These are phyloP conservation scores for Dromas ardeola DNA, from an alignment of 2,113 vertebrate genomes.

Conservation along the genomic window DNA sequence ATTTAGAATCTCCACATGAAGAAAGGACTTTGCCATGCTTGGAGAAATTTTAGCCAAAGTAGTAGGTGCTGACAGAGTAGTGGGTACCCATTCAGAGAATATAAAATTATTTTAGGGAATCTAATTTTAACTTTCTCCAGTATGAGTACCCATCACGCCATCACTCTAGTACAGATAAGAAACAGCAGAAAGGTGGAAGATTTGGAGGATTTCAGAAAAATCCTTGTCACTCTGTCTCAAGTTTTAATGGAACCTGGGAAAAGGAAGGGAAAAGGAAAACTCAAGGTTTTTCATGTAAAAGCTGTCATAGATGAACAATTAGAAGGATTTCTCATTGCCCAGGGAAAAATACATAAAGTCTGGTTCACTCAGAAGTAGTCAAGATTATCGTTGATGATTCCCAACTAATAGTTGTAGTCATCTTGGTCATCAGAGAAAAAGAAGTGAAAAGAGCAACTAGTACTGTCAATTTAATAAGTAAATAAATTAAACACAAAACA, in stretches of 20 bases:
- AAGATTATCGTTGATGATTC: not conserved
- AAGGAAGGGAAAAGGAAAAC: not conserved
- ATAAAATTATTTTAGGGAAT: constrained; percentile 17
- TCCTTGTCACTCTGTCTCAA: not conserved
- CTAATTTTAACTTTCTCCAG: constrained; percentile 43
- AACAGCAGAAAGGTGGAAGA: not conserved
- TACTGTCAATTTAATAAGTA: not conserved
- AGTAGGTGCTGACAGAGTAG: not conserved
- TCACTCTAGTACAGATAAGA: not conserved
- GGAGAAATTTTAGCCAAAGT: not conserved
- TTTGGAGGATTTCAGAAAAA: not conserved
- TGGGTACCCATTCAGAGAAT: constrained; percentile 23
- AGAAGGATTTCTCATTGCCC: not conserved
- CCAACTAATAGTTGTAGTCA: not conserved
- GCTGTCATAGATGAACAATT: not conserved
- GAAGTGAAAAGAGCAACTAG: not conserved
- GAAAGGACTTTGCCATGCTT: not conserved
- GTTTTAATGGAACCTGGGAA: not conserved
- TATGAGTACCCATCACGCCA: not conserved
- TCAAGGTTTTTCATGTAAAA: not conserved
- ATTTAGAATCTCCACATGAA: not conserved
- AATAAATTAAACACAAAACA: not conserved
- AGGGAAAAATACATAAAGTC: not conserved
- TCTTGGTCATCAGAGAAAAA: not conserved
- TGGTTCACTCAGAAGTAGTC: not conserved